Evolutionary conservation across 2,888 invertebrate genomes (phyloP).

Genomic region (Ichneumon xanthorius): DNA sequence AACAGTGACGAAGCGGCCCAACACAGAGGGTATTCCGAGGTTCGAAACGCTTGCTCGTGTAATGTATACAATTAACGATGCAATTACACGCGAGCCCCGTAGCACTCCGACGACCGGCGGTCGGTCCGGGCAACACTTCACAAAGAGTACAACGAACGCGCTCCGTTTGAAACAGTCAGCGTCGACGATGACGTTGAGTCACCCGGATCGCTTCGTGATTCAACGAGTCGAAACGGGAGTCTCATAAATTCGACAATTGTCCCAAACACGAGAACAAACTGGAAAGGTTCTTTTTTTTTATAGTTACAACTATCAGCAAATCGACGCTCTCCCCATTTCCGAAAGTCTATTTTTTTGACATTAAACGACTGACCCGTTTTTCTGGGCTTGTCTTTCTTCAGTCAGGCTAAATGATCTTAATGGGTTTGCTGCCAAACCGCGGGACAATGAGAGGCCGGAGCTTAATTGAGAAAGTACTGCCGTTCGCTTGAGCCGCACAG

Average conservation of each 20-base stretch:
- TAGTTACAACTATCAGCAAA: neutral
- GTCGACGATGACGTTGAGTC: neutral
- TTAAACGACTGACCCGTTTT: conserved; percentile 4
- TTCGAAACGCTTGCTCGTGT: neutral
- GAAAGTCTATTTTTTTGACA: neutral
- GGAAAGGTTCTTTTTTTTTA: neutral
- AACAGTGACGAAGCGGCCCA: neutral
- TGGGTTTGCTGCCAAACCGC: conserved; percentile 8
- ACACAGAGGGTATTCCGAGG: neutral
- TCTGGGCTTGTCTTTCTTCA: neutral
- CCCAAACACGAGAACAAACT: neutral
- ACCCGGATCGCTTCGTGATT: neutral
- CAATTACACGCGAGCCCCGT: neutral
- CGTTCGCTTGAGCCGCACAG: neutral
- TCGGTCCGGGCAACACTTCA: conserved; percentile 7
- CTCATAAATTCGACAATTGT: neutral
- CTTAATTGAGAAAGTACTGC: conserved; percentile 15
- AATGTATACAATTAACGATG: conserved; percentile 42
- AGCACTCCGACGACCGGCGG: conserved; percentile 2
- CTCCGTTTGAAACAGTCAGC: neutral
- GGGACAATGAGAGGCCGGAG: neutral
- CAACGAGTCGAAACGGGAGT: conserved; percentile 1
- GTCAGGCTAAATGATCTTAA: neutral
- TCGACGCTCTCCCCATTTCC: neutral
- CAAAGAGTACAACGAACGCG: conserved; percentile 15